Evolutionary conservation across 37 sponge, comb jelly and placozoan species (phyloP), one percentile per base, ranked within the genome.

Genomic region (Spongia lamella): DNA sequence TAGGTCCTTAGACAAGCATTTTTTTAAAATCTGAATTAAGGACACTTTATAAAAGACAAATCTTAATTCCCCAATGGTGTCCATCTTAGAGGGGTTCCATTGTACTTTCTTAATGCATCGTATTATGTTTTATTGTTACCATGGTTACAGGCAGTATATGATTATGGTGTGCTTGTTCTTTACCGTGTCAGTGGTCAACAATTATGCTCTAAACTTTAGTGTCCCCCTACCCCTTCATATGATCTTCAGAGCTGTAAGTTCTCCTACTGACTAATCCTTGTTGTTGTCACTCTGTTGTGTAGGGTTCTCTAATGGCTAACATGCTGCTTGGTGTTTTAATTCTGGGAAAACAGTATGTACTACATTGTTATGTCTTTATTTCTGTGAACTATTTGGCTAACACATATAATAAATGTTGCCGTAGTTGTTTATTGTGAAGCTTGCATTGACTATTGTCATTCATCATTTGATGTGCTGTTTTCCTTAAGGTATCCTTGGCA

Each of bases 271-370:
- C 51, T 25, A 75, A 24, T 62, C 3, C 5, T 7, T 58, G 60
- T 15, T 22, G 34, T 56, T 33, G 4, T 38, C 61, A 14, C 20
- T 35, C 7, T 7, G 52, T 19, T 27, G 26, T n/a, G 0, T 57
- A 92, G 88, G 94, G 97, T 33, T 93, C 94, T 29, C 87, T 97
- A 27, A 82, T 93, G 32, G 92, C 92, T 13, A 97, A 88, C 63
- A 82, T 97, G 87, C 19, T 93, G 1, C 63, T 97, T 32, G 93
- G 95, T 11, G 56, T 97, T 15, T 0, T 94, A 0, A 53, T 91
- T 32, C 62, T 97, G 66, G 73, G 77, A 43, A 94, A 80, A 54
- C 32, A 53, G 86, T 91, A 65, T 34, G 83, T 47, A 1, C 1
- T 31, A 25, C 26, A 34, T 37, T 35, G 55, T 53, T 17, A 7